Conservation (phyloP, 2,797 vertebrate species). For the Sebastes hubbsi region DNA sequence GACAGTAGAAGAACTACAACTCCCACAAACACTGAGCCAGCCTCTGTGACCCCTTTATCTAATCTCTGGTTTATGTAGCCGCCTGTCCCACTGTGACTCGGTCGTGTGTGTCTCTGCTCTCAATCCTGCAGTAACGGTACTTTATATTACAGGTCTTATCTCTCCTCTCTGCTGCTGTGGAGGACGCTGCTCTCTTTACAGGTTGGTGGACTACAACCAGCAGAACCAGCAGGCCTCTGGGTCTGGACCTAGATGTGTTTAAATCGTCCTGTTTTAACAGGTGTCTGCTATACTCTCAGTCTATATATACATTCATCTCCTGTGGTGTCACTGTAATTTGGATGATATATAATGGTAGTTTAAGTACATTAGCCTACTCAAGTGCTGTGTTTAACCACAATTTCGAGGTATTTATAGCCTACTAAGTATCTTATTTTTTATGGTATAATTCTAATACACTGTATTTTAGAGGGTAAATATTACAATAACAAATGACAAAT, state of each 20-base stretch:
- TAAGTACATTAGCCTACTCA: not conserved
- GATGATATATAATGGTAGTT: not conserved
- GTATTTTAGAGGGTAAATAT: not conserved
- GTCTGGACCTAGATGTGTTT: not conserved
- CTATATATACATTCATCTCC: not conserved
- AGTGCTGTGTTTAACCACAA: not conserved
- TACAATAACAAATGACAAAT: too few species aligned
- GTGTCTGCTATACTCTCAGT: not conserved
- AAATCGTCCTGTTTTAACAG: not conserved
- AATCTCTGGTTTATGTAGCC: conserved; percentile 49
- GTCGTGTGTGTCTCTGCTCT: not conserved
- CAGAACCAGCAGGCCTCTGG: not conserved
- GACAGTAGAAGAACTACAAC: conserved; percentile 55
- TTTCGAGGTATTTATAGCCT: too few species aligned
- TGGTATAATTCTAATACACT: not conserved
- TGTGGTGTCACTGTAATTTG: not conserved
- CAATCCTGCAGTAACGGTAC: too few species aligned
- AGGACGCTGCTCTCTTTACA: conserved; percentile 32
- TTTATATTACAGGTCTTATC: not conserved
- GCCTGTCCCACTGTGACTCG: not conserved
- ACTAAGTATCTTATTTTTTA: too few species aligned
- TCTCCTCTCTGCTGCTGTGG: not conserved
- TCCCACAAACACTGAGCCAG: conserved; percentile 13
- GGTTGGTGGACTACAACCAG: conserved; percentile 29
- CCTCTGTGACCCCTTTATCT: conserved; percentile 32